Evolutionary conservation across 2,888 invertebrate genomes (phyloP), one percentile per base, ranked within the genome.

Genomic region (Athalia rosae): DNA sequence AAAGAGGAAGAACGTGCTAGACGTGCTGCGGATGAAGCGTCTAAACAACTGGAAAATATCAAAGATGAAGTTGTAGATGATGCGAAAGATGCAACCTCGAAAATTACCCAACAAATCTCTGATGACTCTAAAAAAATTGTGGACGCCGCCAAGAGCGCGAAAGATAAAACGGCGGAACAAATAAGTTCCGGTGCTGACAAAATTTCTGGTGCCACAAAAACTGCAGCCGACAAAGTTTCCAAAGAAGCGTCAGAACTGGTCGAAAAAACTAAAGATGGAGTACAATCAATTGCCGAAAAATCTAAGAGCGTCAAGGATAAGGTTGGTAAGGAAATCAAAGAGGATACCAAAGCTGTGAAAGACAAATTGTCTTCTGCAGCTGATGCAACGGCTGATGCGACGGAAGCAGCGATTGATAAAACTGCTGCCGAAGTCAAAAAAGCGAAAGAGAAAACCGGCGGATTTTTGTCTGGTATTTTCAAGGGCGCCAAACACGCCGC

Each of bases 71-170:
- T 78, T n/a, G 63, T 61, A 5, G 69, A 76, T 67, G 61, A 13
- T 58, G 43, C 58, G n/a, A 66, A 78, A 56, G 58, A 59, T 8
- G 13, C 64, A 11, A 79, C 76, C 47, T 77, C 78, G 15, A 78
- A 85, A 77, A 81, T 84, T 53, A 83, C 82, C 3, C 77, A 83
- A 64, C 91, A 92, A 85, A 89, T 91, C 66, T 91, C 91, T 8
- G 87, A 89, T 79, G 92, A 91, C 86, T 83, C 91, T 4, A 90
- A 91, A 81, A 91, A 91, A 61, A 80, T 91, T 76, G 91, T 91
- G 85, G 92, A 91, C 82, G 91, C 91, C 82, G 91, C 92, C 87
- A 83, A 90, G 8, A 90, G 91, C 5, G 91, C 90, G 0, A 91
- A 90, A 79, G 82, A 90, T 45, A 91, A 85, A 48, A 84, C 50